These are phyloP conservation scores for Hyperoplus immaculatus DNA, from an alignment of 2,797 vertebrate genomes.

Conservation along the genomic window DNA sequence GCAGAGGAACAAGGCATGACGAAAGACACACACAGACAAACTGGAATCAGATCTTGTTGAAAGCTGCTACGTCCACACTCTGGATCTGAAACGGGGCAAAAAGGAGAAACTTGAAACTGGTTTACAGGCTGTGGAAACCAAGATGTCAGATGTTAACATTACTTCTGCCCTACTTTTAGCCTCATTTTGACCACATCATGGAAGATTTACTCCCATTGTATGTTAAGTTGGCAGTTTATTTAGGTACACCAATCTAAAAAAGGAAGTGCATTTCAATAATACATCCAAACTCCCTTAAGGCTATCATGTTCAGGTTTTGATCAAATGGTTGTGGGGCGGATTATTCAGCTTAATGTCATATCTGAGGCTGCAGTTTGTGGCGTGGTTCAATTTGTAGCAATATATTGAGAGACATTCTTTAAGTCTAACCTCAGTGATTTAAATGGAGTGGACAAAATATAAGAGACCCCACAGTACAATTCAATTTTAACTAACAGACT, in stretches of 20 bases:
- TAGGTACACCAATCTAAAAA: not conserved
- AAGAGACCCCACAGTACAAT: too few relatives aligned
- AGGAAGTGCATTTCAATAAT: not conserved
- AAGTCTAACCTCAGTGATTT: not conserved
- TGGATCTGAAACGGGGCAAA: conserved; percentile 88
- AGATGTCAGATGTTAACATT: not conserved
- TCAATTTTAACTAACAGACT: too few relatives aligned
- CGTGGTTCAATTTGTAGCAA: not conserved
- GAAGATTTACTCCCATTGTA: not conserved
- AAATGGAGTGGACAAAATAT: not conserved
- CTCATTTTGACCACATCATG: conserved; percentile 4
- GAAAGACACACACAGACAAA: conserved; percentile 14
- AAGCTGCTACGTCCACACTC: conserved; percentile 96
- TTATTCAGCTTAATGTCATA: not conserved
- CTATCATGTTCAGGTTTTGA: not conserved
- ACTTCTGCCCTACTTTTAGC: too few relatives aligned
- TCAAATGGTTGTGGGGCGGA: not conserved
- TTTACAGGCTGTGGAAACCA: not conserved
- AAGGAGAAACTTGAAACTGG: not conserved
- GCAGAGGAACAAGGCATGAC: conserved; percentile 65
- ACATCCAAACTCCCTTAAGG: not conserved
- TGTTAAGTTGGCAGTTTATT: not conserved
- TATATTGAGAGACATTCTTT: not conserved
- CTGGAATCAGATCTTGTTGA: conserved; percentile 95
- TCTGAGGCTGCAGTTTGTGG: not conserved